Evolutionary conservation across 2,113 vertebrate species (phyloP).

Genomic region (Seriola quinqueradiata): DNA sequence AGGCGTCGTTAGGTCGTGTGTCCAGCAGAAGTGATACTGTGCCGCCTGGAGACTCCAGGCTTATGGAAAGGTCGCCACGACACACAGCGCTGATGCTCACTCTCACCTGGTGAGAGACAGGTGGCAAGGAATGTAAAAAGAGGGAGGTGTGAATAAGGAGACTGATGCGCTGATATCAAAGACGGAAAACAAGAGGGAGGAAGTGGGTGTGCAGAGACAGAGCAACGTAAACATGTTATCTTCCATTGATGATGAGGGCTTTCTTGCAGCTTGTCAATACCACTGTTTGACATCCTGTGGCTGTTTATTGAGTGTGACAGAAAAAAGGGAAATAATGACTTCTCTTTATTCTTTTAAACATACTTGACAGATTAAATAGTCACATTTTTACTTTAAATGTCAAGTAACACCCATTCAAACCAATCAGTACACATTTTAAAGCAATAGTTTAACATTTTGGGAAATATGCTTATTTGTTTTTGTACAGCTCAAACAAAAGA

Average conservation of each 20-base stretch:
- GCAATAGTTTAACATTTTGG: neutral
- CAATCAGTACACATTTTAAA: neutral
- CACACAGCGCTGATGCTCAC: constrained; percentile 76
- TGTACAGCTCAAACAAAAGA: neutral
- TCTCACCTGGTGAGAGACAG: constrained; percentile 63
- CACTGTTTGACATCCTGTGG: neutral
- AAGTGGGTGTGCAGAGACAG: constrained; percentile 14
- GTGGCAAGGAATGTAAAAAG: neutral
- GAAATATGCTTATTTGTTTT: neutral
- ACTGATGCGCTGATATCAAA: neutral
- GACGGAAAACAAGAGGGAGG: neutral
- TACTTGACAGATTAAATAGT: neutral
- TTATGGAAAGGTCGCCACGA: constrained; percentile 76
- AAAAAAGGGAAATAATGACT: neutral
- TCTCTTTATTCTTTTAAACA: neutral
- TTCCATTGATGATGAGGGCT: neutral
- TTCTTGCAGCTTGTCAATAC: neutral
- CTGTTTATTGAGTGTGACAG: neutral
- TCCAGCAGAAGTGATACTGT: constrained; percentile 70
- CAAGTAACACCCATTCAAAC: neutral
- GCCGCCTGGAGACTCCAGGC: constrained; percentile 75
- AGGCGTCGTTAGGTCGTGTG: constrained; percentile 60
- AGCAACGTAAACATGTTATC: neutral
- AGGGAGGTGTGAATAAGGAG: constrained; percentile 14
- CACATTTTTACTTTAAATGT: neutral